phyloP scores from a whole-genome alignment of 2,888 invertebrate species.

The Tetropium fuscum region DNA sequence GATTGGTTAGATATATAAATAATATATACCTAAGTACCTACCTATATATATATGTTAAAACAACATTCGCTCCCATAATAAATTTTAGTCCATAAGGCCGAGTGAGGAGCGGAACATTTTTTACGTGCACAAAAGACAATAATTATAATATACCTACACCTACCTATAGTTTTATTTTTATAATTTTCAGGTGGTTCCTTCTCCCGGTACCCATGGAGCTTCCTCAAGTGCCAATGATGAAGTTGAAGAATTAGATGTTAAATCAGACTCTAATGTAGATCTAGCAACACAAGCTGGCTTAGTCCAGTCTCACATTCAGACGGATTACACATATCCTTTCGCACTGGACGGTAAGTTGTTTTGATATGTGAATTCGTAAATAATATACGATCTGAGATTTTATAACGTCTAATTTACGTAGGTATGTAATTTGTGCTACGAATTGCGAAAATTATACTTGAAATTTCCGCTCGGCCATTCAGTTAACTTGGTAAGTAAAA shows the following conservation, averaged over 20 bases:
- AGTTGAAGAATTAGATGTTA: conserved; percentile 54
- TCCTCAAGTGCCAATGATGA: conserved; percentile 62
- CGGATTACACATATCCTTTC: conserved; percentile 48
- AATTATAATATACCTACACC: not conserved
- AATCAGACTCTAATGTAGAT: conserved; percentile 53
- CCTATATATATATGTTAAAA: too few species aligned
- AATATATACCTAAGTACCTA: too few species aligned
- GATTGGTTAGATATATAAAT: conserved; percentile 49
- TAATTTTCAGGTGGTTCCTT: conserved; percentile 31
- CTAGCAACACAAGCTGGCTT: conserved; percentile 38
- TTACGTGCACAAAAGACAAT: conserved; percentile 19
- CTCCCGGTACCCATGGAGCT: conserved; percentile 51
- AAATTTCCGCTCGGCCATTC: conserved; percentile 32
- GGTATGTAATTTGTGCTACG: conserved; percentile 1
- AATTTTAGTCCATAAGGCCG: conserved; percentile 40
- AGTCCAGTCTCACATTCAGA: conserved; percentile 38
- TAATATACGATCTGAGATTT: not conserved
- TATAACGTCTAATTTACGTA: not conserved
- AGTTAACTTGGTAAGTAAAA: conserved; percentile 26
- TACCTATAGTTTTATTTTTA: conserved; percentile 2
- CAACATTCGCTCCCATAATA: conserved; percentile 45
- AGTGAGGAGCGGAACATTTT: conserved; percentile 23
- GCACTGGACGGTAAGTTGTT: conserved; percentile 54
- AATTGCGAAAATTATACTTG: conserved; percentile 23
- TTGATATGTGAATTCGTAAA: conserved; percentile 19